Percentiles rank a stretch among this genome's conserved stretches.
Evolutionary conservation across 2,113 vertebrate genomes (phyloP).

Genomic region (Hypanus sabinus): DNA sequence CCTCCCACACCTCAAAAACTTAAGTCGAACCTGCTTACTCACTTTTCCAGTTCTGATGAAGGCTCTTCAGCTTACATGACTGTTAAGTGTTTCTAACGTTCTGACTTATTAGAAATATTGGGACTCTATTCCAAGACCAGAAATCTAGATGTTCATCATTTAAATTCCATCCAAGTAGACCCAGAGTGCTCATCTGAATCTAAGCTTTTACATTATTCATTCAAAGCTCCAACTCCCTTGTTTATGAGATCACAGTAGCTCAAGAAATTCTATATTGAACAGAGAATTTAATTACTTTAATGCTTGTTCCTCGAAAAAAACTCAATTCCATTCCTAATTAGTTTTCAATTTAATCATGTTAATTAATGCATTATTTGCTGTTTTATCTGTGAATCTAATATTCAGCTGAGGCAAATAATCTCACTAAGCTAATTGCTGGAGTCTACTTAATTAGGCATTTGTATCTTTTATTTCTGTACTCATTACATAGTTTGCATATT

Average conservation of each 20-base stretch:
- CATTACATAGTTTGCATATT: not conserved
- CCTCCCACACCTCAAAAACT: too few relatives aligned
- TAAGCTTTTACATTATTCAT: not conserved
- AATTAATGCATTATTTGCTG: not conserved
- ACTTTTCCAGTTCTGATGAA: too few relatives aligned
- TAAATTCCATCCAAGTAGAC: not conserved
- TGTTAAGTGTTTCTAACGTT: not conserved
- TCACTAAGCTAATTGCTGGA: not conserved
- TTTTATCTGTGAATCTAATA: slow-evolving; percentile 2
- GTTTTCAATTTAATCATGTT: not conserved
- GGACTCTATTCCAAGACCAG: not conserved
- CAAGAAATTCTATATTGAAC: not conserved
- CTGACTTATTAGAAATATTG: not conserved
- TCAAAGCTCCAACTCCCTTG: not conserved
- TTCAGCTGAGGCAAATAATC: not conserved
- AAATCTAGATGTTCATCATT: not conserved
- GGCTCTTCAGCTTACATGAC: too few relatives aligned
- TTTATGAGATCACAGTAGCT: not conserved
- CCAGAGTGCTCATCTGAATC: not conserved
- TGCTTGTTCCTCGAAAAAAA: not conserved
- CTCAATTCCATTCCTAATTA: not conserved
- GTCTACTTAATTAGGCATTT: not conserved
- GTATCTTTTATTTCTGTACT: not conserved
- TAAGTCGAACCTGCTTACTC: too few relatives aligned
- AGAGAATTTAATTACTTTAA: not conserved